These are phyloP conservation scores for Ashinkailepas kermadecensis DNA, from an alignment of 2,888 invertebrate genomes.

Conservation along the genomic window DNA sequence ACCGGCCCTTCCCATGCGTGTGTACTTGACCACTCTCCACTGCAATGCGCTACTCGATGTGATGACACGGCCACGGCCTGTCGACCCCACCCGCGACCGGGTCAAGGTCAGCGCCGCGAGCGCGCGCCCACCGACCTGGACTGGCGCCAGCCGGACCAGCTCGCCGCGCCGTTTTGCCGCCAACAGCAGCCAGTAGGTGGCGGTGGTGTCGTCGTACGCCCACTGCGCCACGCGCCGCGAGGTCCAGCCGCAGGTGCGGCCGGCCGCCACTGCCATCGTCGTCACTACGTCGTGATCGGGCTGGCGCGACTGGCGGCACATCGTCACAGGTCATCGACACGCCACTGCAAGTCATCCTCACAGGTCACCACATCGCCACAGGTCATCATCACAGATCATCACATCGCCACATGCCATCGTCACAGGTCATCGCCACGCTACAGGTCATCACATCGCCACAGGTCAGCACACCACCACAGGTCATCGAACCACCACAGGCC, in stretches of 20 bases:
- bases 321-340: background rate
- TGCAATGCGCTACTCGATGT: too few species aligned
- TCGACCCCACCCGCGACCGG: too few species aligned
- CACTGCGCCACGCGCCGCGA: conserved; percentile 43
- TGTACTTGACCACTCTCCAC: too few species aligned
- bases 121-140: background rate
- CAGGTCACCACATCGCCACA: background rate
- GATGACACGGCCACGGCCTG: too few species aligned
- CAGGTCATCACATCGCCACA: conserved; percentile 53
- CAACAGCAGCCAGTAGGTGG: conserved; percentile 62
- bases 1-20: too few species aligned
- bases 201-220: conserved; percentile 62
- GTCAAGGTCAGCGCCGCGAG: too few species aligned
- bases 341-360: background rate
- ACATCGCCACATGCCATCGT: background rate
- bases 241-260: conserved; percentile 42
- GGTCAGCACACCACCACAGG: conserved; percentile 35
- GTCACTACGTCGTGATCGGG: conserved; percentile 53
- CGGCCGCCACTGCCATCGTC: conserved; percentile 49
- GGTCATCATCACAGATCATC: conserved; percentile 32
- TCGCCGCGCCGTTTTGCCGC: conserved; percentile 52
- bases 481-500: background rate
- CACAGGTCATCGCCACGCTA: conserved; percentile 47
- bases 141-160: conserved; percentile 43
- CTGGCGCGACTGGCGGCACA: conserved; percentile 38